Conservation (phyloP, 2,797 vertebrate genomes). For the Gobionotothen gibberifrons region DNA sequence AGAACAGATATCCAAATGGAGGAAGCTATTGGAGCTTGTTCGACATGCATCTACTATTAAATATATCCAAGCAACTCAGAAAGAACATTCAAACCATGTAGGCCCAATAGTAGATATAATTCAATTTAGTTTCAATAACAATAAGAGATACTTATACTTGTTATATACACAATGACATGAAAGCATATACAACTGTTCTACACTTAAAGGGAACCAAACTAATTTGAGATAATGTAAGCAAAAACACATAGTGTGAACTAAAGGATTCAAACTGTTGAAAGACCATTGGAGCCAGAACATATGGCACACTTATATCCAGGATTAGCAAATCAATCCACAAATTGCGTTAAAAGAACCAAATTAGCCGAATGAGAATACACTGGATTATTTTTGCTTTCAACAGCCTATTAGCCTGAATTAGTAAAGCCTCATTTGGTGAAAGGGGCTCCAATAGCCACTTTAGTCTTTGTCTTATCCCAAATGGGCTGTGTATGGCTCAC, state of each 20-base stretch:
- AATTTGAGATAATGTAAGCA: background rate
- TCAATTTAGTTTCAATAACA: background rate
- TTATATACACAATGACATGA: too few species aligned
- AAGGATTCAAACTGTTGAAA: background rate
- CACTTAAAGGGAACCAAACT: background rate
- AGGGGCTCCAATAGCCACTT: background rate
- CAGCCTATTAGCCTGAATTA: background rate
- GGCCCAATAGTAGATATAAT: background rate
- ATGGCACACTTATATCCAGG: background rate
- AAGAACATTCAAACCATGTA: background rate
- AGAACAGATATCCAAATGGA: constrained; percentile 5
- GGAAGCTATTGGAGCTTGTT: background rate
- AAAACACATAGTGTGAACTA: background rate
- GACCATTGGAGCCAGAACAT: background rate
- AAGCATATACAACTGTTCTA: background rate
- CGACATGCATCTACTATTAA: background rate
- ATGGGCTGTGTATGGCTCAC: constrained; percentile 1
- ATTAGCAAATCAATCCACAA: constrained; percentile 15
- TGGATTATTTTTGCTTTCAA: background rate
- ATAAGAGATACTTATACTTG: background rate
- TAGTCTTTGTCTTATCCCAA: constrained; percentile 6
- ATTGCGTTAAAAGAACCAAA: constrained; percentile 6
- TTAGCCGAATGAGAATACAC: constrained; percentile 7
- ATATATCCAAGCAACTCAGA: background rate
- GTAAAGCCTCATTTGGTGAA: background rate